Conservation (phyloP, 2,113 vertebrate genomes). For the Lota lota region DNA sequence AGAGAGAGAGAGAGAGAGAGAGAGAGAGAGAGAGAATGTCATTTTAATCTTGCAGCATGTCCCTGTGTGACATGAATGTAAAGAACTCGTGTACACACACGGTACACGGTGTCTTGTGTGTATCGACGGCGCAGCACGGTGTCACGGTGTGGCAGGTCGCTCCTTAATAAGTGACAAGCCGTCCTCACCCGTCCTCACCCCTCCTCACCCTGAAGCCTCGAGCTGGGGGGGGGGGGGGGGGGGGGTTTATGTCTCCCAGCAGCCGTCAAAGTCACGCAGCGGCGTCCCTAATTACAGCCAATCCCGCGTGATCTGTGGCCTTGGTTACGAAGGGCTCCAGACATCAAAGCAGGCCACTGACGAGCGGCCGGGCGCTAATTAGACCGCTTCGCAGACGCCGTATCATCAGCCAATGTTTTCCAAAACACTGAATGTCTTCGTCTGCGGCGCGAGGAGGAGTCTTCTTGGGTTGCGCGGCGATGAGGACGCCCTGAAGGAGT, state of each 20-base stretch:
- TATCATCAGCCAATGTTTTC: slow-evolving; percentile 72
- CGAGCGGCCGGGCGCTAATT: slow-evolving; percentile 58
- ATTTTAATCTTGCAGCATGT: slow-evolving; percentile 2
- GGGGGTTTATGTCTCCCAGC: slow-evolving; percentile 44
- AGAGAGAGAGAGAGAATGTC: slow-evolving; percentile 73
- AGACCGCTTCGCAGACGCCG: slow-evolving; percentile 48
- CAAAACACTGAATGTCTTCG: slow-evolving; percentile 65
- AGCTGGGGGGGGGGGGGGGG: slow-evolving; percentile 48
- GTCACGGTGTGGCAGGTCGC: slow-evolving; percentile 89
- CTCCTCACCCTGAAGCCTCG: slow-evolving; percentile 68
- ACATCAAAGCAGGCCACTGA: slow-evolving; percentile 66
- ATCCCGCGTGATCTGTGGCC: slow-evolving; percentile 57
- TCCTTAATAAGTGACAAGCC: slow-evolving; percentile 84
- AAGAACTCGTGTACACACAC: not conserved
- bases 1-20: slow-evolving; percentile 62
- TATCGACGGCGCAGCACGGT: no score
- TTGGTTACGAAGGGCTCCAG: slow-evolving; percentile 49
- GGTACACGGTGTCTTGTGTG: not conserved
- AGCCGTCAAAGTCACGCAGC: slow-evolving; percentile 69
- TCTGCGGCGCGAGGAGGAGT: slow-evolving; percentile 29
- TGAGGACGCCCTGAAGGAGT: slow-evolving; percentile 71
- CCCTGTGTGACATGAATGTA: no score
- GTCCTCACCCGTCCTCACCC: slow-evolving; percentile 71
- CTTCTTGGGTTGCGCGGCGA: slow-evolving; percentile 23
- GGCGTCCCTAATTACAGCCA: slow-evolving; percentile 72